These are phyloP conservation scores for Cancer borealis DNA, from an alignment of 2,888 invertebrate species.

Conservation along the genomic window DNA sequence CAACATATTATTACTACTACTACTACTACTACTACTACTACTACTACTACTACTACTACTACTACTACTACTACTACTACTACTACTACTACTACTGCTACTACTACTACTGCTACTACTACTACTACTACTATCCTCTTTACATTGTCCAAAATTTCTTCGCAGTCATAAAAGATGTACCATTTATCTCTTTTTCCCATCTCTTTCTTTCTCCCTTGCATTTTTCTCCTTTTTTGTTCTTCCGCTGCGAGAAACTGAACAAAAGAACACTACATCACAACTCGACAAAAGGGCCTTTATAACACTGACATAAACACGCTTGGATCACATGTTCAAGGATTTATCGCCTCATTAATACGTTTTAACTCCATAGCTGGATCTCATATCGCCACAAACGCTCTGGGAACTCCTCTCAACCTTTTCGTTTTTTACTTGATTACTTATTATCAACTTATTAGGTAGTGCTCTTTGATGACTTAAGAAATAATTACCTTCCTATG, in stretches of 20 bases:
- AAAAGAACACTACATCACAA: conserved; percentile 16
- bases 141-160: neutral
- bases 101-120: neutral
- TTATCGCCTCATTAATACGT: conserved; percentile 6
- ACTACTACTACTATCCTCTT: neutral
- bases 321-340: neutral
- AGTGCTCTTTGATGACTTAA: too few relatives aligned
- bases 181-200: neutral
- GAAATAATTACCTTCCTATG: too few relatives aligned
- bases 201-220: neutral
- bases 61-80: neutral
- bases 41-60: neutral
- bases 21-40: neutral
- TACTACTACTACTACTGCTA: neutral
- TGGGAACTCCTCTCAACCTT: neutral
- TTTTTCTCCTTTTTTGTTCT: neutral
- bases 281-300: neutral
- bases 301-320: conserved; percentile 16
- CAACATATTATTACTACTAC: neutral
- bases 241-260: neutral
- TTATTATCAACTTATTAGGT: neutral
- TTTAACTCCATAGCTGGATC: neutral
- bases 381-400: neutral
- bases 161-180: neutral
- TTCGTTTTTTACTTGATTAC: neutral